phyloP scores from a whole-genome alignment of 2,797 vertebrate species.

The Sebastes hubbsi region DNA sequence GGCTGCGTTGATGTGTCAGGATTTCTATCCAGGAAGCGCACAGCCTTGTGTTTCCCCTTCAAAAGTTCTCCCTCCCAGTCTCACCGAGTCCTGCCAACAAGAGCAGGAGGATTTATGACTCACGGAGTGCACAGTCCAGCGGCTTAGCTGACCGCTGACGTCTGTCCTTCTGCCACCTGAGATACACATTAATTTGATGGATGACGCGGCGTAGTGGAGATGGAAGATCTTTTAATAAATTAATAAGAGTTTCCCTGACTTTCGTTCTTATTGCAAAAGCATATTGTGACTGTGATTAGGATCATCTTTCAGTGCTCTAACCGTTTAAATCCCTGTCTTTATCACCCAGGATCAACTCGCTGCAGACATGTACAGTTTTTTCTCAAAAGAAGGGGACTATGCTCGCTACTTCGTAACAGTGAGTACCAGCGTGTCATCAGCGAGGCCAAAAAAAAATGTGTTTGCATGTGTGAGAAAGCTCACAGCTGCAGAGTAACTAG shows the following conservation, averaged over 20 bases:
- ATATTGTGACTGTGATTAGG: not conserved
- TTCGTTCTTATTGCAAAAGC: not conserved
- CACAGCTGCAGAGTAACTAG: slow-evolving; percentile 49
- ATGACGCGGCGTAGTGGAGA: not conserved
- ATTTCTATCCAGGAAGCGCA: slow-evolving; percentile 51
- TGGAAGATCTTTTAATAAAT: not conserved
- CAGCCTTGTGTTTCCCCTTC: slow-evolving; percentile 50
- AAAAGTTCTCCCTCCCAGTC: slow-evolving; percentile 3
- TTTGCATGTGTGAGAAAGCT: slow-evolving; percentile 47
- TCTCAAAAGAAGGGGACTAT: slow-evolving; percentile 96
- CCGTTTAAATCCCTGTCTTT: not conserved
- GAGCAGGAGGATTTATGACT: slow-evolving; percentile 52
- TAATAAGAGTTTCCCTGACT: not conserved
- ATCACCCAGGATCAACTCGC: slow-evolving; percentile 92
- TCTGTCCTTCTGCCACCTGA: slow-evolving; percentile 25
- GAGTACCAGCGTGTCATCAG: slow-evolving; percentile 65
- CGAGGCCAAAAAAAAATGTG: slow-evolving; percentile 6
- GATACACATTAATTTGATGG: slow-evolving; percentile 24
- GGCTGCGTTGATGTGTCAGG: slow-evolving; percentile 26
- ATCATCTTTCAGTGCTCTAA: not conserved
- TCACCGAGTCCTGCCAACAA: slow-evolving; percentile 24
- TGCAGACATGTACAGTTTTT: slow-evolving; percentile 98
- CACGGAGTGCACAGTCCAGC: not conserved
- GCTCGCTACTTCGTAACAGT: slow-evolving; percentile 92
- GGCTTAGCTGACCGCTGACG: slow-evolving; percentile 35